Percentiles rank a stretch among this genome's conserved stretches.
phyloP scores from a whole-genome alignment of 2,888 invertebrate species.

The Pteria penguin region DNA sequence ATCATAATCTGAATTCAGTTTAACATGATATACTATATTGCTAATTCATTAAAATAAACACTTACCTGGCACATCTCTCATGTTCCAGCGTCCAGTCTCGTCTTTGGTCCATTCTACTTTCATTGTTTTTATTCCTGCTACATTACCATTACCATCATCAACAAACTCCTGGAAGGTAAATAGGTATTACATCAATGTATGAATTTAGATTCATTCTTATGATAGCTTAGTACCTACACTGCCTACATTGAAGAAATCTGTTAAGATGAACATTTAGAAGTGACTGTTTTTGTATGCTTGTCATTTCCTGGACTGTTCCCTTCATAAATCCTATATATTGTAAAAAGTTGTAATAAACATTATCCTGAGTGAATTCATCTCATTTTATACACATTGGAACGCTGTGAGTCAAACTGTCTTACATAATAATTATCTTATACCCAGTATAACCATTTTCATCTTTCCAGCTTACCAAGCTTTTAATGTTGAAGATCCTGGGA shows the following conservation, averaged over 20 bases:
- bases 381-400: too few relatives aligned
- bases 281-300: too few relatives aligned
- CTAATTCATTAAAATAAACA: too few relatives aligned
- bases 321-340: too few relatives aligned
- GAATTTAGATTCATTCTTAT: background rate
- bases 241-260: background rate
- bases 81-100: constrained; percentile 93
- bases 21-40: too few relatives aligned
- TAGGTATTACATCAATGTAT: background rate
- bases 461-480: constrained; percentile 90
- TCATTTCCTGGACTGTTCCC: too few relatives aligned
- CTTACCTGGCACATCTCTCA: constrained; percentile 89
- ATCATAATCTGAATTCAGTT: too few relatives aligned
- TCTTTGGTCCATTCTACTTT: constrained; percentile 97
- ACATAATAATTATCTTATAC: too few relatives aligned
- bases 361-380: too few relatives aligned
- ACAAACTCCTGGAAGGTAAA: constrained; percentile 87
- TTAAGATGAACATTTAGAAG: background rate
- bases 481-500: constrained; percentile 94
- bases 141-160: constrained; percentile 92
- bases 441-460: too few relatives aligned
- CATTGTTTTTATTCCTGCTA: constrained; percentile 94
- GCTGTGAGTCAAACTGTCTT: too few relatives aligned
- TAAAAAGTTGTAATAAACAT: too few relatives aligned
- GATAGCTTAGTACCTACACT: background rate